Percentiles rank a stretch among this genome's conserved stretches.
Conservation (phyloP, 2,888 invertebrate genomes). For the Zonitis immaculata region DNA sequence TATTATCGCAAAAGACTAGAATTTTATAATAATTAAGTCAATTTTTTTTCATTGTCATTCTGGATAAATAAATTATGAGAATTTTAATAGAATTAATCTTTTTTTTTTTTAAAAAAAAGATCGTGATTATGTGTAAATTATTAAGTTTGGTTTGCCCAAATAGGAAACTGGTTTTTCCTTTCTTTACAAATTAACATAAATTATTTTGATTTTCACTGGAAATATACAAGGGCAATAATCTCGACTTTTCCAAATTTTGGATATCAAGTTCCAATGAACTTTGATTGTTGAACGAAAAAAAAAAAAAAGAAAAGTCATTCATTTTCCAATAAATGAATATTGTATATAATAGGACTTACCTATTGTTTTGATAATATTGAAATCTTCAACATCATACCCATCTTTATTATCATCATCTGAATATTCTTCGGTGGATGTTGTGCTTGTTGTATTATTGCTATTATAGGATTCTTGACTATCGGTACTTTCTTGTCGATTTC, state of each 20-base stretch:
- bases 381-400: slow-evolving; percentile 62
- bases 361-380: slow-evolving; percentile 82
- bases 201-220: not conserved
- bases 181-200: not conserved
- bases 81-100: no score
- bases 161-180: not conserved
- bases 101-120: no score
- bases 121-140: not conserved
- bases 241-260: not conserved
- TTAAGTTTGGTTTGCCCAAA: not conserved
- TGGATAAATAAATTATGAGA: no score
- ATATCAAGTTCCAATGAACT: not conserved
- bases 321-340: no score
- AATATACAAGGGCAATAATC: not conserved
- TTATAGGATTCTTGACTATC: slow-evolving; percentile 42
- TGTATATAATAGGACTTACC: no score
- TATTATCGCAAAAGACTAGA: no score
- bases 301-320: no score
- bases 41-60: no score
- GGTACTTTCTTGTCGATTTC: slow-evolving; percentile 45
- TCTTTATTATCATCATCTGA: slow-evolving; percentile 55
- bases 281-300: not conserved
- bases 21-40: no score
- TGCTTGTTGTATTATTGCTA: not conserved
- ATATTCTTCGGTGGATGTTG: slow-evolving; percentile 52